Evolutionary conservation across 2,888 invertebrate species (phyloP).

Genomic region (Crematogaster levior): DNA sequence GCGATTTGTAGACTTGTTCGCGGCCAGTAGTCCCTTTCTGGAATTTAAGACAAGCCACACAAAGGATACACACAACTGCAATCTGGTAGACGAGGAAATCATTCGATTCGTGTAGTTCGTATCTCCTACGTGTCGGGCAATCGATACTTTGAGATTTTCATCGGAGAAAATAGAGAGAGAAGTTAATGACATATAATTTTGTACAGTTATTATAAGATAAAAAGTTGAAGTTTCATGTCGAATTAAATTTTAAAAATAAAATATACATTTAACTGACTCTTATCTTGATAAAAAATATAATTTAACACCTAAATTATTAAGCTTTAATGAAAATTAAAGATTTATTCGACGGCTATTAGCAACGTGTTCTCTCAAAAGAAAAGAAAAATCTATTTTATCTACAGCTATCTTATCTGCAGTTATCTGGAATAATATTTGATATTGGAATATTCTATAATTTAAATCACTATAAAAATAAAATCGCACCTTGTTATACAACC

Average conservation of each 20-base stretch:
- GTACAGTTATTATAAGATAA: not conserved
- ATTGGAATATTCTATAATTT: not conserved
- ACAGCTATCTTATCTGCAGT: no score
- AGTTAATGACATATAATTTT: not conserved
- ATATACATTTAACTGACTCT: not conserved
- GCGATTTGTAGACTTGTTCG: conserved; percentile 38
- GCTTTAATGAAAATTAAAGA: not conserved
- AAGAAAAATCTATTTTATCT: no score
- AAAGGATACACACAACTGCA: not conserved
- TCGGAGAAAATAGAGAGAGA: not conserved
- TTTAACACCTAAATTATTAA: conserved; percentile 9
- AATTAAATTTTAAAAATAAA: not conserved
- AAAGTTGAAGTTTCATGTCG: not conserved
- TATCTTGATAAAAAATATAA: not conserved
- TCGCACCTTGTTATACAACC: not conserved
- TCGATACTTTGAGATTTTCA: conserved; percentile 37
- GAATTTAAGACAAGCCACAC: conserved; percentile 39
- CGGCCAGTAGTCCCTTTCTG: conserved; percentile 44
- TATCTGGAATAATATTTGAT: not conserved
- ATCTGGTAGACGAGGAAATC: conserved; percentile 30
- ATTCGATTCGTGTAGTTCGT: conserved; percentile 1
- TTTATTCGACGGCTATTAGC: not conserved
- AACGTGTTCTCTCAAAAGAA: not conserved
- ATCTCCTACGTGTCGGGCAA: not conserved
- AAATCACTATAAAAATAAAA: conserved; percentile 6